phyloP scores from a whole-genome alignment of 2,113 vertebrate genomes.

The Passer montanus region DNA sequence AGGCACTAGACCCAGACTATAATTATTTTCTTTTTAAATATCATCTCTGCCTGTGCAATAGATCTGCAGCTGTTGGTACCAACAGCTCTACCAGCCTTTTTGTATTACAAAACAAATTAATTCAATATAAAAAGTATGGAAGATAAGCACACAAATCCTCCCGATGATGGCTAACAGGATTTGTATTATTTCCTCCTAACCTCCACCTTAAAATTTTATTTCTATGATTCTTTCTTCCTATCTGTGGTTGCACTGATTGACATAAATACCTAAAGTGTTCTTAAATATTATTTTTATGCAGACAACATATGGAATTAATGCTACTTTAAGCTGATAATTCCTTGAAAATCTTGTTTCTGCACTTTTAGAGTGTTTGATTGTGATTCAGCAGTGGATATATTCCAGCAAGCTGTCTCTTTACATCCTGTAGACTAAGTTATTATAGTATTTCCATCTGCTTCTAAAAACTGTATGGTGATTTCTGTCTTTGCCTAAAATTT shows the following conservation, averaged over 20 bases:
- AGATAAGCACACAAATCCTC: not conserved
- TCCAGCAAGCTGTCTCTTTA: not conserved
- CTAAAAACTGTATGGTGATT: not conserved
- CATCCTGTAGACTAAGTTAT: not conserved
- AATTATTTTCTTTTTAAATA: not conserved
- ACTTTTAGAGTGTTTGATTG: not conserved
- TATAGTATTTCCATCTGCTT: not conserved
- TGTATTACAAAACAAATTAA: not conserved
- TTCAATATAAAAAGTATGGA: not conserved
- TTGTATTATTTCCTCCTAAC: not conserved
- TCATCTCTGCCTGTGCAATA: not conserved
- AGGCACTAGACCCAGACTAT: not conserved
- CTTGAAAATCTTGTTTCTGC: not conserved
- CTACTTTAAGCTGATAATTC: not conserved
- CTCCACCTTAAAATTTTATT: not conserved
- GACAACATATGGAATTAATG: not conserved
- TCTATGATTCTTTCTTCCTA: not conserved
- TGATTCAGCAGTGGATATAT: not conserved
- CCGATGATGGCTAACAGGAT: not conserved
- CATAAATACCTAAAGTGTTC: not conserved
- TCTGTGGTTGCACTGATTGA: not conserved
- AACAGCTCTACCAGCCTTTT: not conserved
- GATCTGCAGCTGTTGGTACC: not conserved
- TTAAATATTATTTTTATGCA: not conserved
- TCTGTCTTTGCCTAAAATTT: not conserved